Evolutionary conservation across 1,140 invertebrate species (phyloP), one percentile per base, ranked within the genome.

Genomic region (Anastrepha obliqua): DNA sequence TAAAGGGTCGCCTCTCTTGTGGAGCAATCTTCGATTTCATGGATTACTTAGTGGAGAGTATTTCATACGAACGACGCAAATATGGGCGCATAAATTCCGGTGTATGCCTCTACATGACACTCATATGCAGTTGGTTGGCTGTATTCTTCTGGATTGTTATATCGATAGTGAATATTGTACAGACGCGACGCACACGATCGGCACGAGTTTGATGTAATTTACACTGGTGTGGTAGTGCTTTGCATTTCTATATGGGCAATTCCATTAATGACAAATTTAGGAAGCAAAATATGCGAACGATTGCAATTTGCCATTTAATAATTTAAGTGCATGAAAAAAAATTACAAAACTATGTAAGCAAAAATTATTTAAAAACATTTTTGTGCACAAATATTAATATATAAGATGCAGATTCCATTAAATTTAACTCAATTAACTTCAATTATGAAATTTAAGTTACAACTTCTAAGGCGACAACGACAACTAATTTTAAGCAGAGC

Each of bases 11-110:
- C 42, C 90, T 97, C 0, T 93, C 94, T 2, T 97, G 96, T 90
- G 94, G 94, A 58, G 95, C 96, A 0, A 94, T 96, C 67, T 95
- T 95, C 65, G 96, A 97, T 92, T 96, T 95, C 89, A 96, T 97
- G 95, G 96, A 97, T 90, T 97, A 96, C 89, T 90, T 96, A 62
- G 95, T 96, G 65, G 95, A 96, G 87, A 93, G 89, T 74, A 90
- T 94, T 0, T 94, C 93, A 8, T 94, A 94, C 39, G 94, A 95
- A 87, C 94, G 94, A 89, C 93, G 94, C 44, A 94, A 95, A 6
- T 94, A 94, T 4, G 95, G 95, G 65, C 94, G 94, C 88, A 96
- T 96, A 3, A 95, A 96, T 89, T 96, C 95, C 0, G 95, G 94
- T 2, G 89, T 95, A 1, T 94, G 95, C 11, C 91, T 96, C 44